Conservation (phyloP, 2,113 vertebrate genomes). For the Psophia crepitans region DNA sequence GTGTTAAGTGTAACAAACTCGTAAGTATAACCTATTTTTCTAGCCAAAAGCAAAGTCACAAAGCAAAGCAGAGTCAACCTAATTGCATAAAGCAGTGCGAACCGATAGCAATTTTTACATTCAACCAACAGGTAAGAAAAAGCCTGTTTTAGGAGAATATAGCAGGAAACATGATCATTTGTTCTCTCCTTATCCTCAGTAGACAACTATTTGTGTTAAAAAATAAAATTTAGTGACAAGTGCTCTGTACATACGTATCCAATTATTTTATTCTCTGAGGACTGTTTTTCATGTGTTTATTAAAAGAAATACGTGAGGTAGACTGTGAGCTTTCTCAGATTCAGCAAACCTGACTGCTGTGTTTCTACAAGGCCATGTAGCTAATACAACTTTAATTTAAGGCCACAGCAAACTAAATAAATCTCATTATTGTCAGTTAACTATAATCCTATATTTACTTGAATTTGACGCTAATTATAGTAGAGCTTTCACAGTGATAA, state of each 20-base stretch:
- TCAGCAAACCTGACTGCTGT: background rate
- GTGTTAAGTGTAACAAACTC: background rate
- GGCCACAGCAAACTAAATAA: slow-evolving; percentile 2
- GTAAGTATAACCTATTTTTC: background rate
- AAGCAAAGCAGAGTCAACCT: background rate
- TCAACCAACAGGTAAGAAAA: background rate
- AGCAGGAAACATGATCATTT: background rate
- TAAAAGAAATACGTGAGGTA: background rate
- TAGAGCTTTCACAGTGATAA: background rate
- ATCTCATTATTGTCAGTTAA: background rate
- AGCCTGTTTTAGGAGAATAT: background rate
- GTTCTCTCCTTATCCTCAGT: background rate
- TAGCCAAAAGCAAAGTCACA: background rate
- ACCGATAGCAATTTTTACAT: background rate
- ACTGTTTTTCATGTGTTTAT: background rate
- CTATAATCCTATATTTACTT: slow-evolving; percentile 20
- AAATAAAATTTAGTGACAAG: background rate
- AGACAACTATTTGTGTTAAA: background rate
- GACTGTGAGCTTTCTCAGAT: background rate
- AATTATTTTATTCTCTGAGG: background rate
- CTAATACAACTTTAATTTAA: background rate
- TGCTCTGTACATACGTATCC: background rate
- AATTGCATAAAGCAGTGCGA: background rate
- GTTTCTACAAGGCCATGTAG: background rate
- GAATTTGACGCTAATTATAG: background rate